Evolutionary conservation across 2,797 vertebrate genomes (phyloP).

Genomic region (Gymnothorax javanicus): DNA sequence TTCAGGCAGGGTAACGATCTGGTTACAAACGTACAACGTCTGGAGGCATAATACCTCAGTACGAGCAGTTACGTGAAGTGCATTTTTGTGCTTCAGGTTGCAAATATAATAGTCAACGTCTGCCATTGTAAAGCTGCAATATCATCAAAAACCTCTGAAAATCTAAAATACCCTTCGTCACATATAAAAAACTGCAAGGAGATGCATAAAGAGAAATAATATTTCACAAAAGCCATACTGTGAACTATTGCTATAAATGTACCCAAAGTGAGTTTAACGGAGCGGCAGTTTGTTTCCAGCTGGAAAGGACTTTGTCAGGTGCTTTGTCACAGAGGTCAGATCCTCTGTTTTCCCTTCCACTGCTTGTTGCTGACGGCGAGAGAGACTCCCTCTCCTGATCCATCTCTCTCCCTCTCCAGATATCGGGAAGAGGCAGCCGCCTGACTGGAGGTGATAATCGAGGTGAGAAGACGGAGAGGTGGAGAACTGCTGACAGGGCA

Average conservation of each 20-base stretch:
- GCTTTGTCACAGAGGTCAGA: not conserved
- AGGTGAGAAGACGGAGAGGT: constrained; percentile 15
- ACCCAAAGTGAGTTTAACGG: not conserved
- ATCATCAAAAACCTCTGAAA: not conserved
- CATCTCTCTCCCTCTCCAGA: not conserved
- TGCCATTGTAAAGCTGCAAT: not conserved
- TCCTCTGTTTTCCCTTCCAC: too few relatives aligned
- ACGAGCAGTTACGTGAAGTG: not conserved
- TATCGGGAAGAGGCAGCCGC: not conserved
- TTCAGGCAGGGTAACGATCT: not conserved
- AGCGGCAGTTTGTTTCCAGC: not conserved
- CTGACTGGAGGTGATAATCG: not conserved
- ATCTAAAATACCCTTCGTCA: not conserved
- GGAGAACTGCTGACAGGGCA: not conserved
- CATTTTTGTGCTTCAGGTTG: not conserved
- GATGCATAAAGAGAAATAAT: not conserved
- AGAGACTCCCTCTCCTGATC: too few relatives aligned
- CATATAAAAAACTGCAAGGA: not conserved
- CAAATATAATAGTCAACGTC: not conserved
- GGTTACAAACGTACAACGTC: not conserved
- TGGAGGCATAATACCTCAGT: not conserved
- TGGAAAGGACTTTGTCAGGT: not conserved
- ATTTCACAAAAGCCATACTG: not conserved
- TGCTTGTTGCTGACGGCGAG: too few relatives aligned
- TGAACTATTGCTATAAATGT: not conserved